These are phyloP conservation scores for Macrosoma leucophasiata DNA, from an alignment of 2,888 invertebrate genomes.

Conservation along the genomic window DNA sequence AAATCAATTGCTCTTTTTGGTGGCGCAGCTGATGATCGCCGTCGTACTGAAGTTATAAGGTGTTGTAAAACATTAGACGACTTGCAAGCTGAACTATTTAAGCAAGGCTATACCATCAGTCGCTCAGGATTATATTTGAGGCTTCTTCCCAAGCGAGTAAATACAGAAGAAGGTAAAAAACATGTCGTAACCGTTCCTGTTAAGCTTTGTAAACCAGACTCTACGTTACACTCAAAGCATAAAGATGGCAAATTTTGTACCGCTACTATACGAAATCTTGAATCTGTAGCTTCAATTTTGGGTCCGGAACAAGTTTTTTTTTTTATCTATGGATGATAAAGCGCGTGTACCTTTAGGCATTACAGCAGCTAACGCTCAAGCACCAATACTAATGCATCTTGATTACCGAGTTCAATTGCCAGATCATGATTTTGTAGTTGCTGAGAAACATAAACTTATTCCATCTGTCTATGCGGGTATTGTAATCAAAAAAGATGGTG, in stretches of 20 bases:
- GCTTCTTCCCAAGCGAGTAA: conserved; percentile 20
- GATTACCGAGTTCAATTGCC: too few relatives aligned
- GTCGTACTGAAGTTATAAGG: conserved; percentile 25
- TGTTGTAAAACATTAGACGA: conserved; percentile 24
- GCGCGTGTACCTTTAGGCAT: conserved; percentile 19
- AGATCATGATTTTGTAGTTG: conserved; percentile 14
- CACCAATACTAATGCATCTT: too few relatives aligned
- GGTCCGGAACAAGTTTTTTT: conserved; percentile 25
- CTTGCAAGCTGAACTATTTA: conserved; percentile 23
- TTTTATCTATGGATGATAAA: conserved; percentile 25
- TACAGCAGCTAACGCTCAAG: too few relatives aligned
- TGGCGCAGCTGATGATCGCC: conserved; percentile 26
- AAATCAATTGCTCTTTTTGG: too few relatives aligned
- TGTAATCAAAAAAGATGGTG: conserved; percentile 6
- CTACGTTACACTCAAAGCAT: conserved; percentile 22
- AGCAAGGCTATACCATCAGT: conserved; percentile 24
- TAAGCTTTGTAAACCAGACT: conserved; percentile 20
- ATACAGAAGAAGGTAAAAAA: conserved; percentile 23
- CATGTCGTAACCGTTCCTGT: conserved; percentile 22
- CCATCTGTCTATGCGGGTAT: conserved; percentile 14
- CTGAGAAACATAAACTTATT: conserved; percentile 15
- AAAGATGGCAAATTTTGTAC: conserved; percentile 25
- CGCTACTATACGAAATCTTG: conserved; percentile 25
- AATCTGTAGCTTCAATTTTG: conserved; percentile 25
- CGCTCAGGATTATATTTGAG: conserved; percentile 17